Evolutionary conservation across 2,797 vertebrate genomes (phyloP).

Genomic region (Pseudotriccus pelzelni): DNA sequence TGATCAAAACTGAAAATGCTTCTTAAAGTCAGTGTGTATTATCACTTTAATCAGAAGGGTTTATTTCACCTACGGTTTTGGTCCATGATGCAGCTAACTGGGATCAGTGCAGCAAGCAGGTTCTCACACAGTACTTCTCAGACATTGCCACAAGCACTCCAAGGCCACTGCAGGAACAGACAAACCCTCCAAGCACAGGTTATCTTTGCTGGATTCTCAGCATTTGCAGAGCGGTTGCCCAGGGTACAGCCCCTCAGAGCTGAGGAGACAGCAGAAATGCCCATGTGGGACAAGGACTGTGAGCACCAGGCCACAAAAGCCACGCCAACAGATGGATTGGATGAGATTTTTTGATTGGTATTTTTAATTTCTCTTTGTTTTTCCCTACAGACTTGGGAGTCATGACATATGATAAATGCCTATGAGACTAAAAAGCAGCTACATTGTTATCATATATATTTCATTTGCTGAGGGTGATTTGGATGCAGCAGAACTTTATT

Average conservation of each 20-base stretch:
- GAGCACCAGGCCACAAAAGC: not conserved
- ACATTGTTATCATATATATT: not conserved
- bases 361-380: not conserved
- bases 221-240: not conserved
- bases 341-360: not conserved
- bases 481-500: not conserved
- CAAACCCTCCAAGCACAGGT: fast-evolving
- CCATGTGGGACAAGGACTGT: not conserved
- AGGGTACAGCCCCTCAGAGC: not conserved
- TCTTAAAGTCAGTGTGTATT: not conserved
- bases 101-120: not conserved
- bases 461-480: not conserved
- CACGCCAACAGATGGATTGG: not conserved
- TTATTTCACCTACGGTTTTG: not conserved
- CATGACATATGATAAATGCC: not conserved
- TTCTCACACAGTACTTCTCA: not conserved
- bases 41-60: not conserved
- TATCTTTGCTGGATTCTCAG: not conserved
- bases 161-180: not conserved
- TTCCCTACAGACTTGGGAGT: not conserved
- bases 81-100: not conserved
- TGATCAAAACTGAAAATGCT: not conserved
- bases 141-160: not conserved
- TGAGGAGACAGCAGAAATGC: not conserved
- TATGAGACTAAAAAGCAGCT: not conserved